Evolutionary conservation across 2,888 invertebrate genomes (phyloP).

Genomic region (Maniola hyperantus): DNA sequence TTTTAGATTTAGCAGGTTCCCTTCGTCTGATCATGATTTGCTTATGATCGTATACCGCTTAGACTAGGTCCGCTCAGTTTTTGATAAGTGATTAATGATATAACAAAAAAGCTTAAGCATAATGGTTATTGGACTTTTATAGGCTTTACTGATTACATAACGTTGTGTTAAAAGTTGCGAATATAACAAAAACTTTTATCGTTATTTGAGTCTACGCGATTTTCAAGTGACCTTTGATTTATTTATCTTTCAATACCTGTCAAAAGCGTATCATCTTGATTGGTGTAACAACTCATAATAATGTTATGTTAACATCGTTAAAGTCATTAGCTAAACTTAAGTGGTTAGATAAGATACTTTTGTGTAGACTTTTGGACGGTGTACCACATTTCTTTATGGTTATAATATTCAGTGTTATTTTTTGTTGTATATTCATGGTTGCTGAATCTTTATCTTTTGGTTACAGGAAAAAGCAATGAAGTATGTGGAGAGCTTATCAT

Average conservation of each 20-base stretch:
- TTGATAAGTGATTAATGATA: background rate
- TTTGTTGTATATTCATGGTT: constrained; percentile 18
- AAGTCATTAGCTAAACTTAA: background rate
- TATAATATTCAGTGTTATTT: background rate
- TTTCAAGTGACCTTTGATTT: background rate
- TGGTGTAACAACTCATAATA: background rate
- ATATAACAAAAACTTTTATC: constrained; percentile 1
- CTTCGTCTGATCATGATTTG: background rate
- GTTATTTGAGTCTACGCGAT: background rate
- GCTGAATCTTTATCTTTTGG: constrained; percentile 61
- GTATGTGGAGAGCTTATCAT: constrained; percentile 83
- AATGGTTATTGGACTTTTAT: background rate
- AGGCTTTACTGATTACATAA: background rate
- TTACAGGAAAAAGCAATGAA: constrained; percentile 88
- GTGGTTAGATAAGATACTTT: background rate
- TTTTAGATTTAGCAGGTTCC: background rate
- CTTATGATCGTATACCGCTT: too few species aligned
- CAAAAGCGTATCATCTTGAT: background rate
- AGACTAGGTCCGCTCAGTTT: too few species aligned
- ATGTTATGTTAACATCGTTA: background rate
- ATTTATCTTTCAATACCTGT: background rate
- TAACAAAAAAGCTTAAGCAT: background rate
- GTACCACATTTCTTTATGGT: background rate
- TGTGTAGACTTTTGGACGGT: background rate
- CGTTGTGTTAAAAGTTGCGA: background rate